A percentile compares a stretch with the other conserved stretches of the same genome.
phyloP scores from a whole-genome alignment of 1,140 invertebrate species.

The Leptinotarsa texana region DNA sequence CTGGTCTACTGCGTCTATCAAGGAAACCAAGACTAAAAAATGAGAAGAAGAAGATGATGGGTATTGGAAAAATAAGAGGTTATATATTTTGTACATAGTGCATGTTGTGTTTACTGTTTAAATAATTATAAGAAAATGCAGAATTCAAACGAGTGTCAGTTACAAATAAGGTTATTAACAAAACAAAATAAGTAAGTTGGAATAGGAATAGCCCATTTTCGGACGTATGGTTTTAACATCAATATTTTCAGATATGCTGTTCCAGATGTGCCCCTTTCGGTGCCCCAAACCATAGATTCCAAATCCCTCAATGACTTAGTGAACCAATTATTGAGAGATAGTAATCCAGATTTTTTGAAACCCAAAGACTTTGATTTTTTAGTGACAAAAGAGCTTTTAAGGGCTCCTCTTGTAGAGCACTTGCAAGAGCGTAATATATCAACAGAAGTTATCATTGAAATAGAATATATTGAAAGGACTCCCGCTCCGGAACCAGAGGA shows the following conservation, averaged over 20 bases:
- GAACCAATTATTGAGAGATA: slow-evolving; percentile 78
- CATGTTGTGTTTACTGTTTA: too few relatives aligned
- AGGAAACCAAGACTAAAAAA: too few relatives aligned
- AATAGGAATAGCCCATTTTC: slow-evolving; percentile 10
- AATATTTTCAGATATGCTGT: slow-evolving; percentile 78
- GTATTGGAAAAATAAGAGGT: too few relatives aligned
- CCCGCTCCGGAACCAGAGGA: slow-evolving; percentile 89
- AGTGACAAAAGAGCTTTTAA: slow-evolving; percentile 78
- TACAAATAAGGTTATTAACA: slow-evolving; percentile 78
- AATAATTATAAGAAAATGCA: slow-evolving; percentile 29
- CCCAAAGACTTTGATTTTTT: slow-evolving; percentile 87
- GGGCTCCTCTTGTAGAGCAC: slow-evolving; percentile 70
- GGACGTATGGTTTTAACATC: neutral
- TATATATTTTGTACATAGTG: too few relatives aligned
- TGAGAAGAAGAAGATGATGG: too few relatives aligned
- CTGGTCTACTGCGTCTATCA: too few relatives aligned
- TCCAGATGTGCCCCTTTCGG: slow-evolving; percentile 80
- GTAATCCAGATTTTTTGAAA: slow-evolving; percentile 56
- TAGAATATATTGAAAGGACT: slow-evolving; percentile 88
- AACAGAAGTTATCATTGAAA: slow-evolving; percentile 77
- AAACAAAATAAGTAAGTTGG: slow-evolving; percentile 77
- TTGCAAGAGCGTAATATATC: slow-evolving; percentile 69
- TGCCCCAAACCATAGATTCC: slow-evolving; percentile 70
- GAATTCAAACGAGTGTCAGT: slow-evolving; percentile 56
- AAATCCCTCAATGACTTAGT: slow-evolving; percentile 78